A percentile compares a stretch with the other conserved stretches of the same genome.
Conservation (phyloP, 2,797 vertebrate genomes). For the Coreius guichenoti region DNA sequence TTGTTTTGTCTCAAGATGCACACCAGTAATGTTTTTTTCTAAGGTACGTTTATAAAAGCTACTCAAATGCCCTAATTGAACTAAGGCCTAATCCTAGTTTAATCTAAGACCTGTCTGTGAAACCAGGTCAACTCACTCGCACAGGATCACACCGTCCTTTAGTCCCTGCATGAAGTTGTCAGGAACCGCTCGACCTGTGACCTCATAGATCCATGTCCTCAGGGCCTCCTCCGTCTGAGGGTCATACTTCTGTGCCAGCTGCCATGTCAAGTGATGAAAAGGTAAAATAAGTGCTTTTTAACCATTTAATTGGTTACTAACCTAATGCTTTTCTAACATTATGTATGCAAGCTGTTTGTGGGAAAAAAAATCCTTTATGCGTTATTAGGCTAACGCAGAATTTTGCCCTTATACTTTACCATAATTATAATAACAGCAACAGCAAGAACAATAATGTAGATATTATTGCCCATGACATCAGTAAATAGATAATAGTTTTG, state of each 20-base stretch:
- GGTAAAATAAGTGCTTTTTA: neutral
- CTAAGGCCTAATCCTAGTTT: too few species aligned
- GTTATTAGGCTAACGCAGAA: neutral
- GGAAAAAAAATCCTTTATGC: neutral
- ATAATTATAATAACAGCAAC: neutral
- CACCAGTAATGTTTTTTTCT: too few species aligned
- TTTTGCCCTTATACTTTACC: neutral
- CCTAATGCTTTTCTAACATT: neutral
- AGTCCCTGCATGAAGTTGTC: conserved; percentile 82
- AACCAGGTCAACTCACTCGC: conserved; percentile 75
- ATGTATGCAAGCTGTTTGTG: neutral
- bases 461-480: neutral
- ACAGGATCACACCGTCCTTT: conserved; percentile 82
- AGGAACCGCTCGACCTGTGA: conserved; percentile 74
- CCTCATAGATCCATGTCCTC: conserved; percentile 78
- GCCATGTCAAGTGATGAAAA: neutral
- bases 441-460: neutral
- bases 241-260: conserved; percentile 83
- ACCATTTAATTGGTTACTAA: neutral
- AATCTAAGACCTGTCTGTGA: too few species aligned
- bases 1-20: too few species aligned
- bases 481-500: neutral
- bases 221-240: conserved; percentile 75
- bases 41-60: too few species aligned
- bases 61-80: too few species aligned